Evolutionary conservation across 2,888 invertebrate species (phyloP), one percentile per base, ranked within the genome.

Genomic region (Pyrocoelia pectoralis): DNA sequence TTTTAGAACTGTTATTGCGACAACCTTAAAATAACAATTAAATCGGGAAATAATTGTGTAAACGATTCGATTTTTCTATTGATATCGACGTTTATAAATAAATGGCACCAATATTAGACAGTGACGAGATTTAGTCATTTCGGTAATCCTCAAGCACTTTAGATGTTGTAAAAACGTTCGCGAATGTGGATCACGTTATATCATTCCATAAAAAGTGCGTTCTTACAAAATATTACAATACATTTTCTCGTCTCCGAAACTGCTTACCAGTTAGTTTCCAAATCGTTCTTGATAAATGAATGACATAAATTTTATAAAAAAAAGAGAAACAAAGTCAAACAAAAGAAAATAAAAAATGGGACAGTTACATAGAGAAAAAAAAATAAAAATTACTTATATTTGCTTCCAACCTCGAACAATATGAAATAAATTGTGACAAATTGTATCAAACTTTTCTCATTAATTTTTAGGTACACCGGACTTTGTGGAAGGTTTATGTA

Each of bases 121-220:
- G 41, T 43, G 24, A 41, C 48, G 51, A 18, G 57, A 51, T 57
- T 41, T 29, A 15, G 58, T 58, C 51, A 58, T 58, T 58, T 52
- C 57, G 29, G 38, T 58, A 58, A 58, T 58, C 58, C 58, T 46
- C 46, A 38, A 38, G 15, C 58, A 58, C 58, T 58, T 51, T 41
- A 33, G 46, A 58, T 58, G 58, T 33, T 52, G 38, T 59, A 59
- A 59, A 53, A 59, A 48, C 15, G 12, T 24, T 52, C 48, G 52
- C 60, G 49, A 60, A 43, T 49, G 33, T 48, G 49, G 19, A 49
- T 33, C 48, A 52, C 33, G 52, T 53, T 52, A 19, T 38, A 29
- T 46, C 48, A 48, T 33, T 53, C 41, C 51, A 53, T 59, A 59
- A 53, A 41, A 24, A n/a, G 12, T 18, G 13, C 53, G 18, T 53